These are phyloP conservation scores for Apteryx mantelli DNA, from an alignment of 2,113 vertebrate genomes.

Conservation along the genomic window DNA sequence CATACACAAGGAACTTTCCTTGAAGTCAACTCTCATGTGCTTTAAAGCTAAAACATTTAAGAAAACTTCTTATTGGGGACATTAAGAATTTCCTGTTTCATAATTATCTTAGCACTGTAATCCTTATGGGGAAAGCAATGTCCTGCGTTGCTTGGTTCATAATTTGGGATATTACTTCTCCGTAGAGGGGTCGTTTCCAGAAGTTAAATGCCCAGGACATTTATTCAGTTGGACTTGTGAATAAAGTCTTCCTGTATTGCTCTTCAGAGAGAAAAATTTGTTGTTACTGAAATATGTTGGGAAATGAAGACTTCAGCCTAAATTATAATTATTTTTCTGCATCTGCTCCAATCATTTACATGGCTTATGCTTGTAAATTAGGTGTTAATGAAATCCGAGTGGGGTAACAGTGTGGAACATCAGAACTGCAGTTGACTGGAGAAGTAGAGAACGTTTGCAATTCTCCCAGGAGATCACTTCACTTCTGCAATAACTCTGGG, in stretches of 20 bases:
- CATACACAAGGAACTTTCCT: not conserved
- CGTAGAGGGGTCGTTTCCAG: not conserved
- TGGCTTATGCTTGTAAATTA: constrained; percentile 74
- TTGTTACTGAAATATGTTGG: constrained; percentile 50
- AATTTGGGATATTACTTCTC: not conserved
- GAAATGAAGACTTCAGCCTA: constrained; percentile 71
- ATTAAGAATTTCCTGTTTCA: not conserved
- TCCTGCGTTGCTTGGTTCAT: not conserved
- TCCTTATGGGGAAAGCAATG: not conserved
- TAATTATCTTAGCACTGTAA: not conserved
- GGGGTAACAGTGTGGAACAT: constrained; percentile 70
- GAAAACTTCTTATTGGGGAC: not conserved
- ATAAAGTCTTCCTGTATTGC: not conserved
- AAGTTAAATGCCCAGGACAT: not conserved
- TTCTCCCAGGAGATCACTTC: constrained; percentile 50
- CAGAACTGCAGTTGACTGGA: constrained; percentile 62
- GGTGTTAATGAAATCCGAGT: constrained; percentile 76
- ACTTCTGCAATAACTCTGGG: not conserved
- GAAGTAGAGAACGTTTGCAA: constrained; percentile 26
- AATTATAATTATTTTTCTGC: constrained; percentile 74
- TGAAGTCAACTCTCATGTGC: not conserved
- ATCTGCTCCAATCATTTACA: constrained; percentile 71
- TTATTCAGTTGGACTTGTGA: not conserved
- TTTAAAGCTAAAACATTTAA: not conserved
- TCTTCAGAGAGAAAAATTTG: constrained; percentile 48